Percentiles rank a stretch among this genome's conserved stretches.
These are phyloP conservation scores for Phyllotreta striolata DNA, from an alignment of 2,888 invertebrate genomes.

Conservation along the genomic window DNA sequence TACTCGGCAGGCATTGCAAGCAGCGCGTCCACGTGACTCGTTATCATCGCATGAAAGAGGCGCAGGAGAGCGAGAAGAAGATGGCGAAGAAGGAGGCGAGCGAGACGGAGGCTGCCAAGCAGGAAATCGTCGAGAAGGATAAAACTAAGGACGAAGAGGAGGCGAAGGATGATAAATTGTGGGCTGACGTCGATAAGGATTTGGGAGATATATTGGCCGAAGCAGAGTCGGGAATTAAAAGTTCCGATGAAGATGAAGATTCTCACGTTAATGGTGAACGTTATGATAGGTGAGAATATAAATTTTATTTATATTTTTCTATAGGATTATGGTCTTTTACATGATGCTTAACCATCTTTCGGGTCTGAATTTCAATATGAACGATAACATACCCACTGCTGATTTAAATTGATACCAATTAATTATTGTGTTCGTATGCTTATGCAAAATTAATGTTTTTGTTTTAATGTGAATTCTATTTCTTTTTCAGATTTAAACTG, in stretches of 20 bases:
- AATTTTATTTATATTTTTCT: neutral
- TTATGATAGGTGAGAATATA: constrained; percentile 57
- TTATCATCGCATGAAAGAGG: constrained; percentile 80
- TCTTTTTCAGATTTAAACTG: constrained; percentile 53
- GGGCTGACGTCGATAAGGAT: constrained; percentile 85
- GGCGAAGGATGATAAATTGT: constrained; percentile 71
- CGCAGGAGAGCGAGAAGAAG: constrained; percentile 63
- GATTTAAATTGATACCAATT: neutral
- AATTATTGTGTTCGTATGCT: too few relatives aligned
- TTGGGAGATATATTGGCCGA: constrained; percentile 78
- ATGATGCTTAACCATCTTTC: constrained; percentile 31
- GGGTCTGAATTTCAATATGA: constrained; percentile 26
- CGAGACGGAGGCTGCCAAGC: constrained; percentile 12
- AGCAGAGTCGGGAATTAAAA: constrained; percentile 67
- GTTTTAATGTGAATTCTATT: neutral
- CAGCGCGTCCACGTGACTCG: constrained; percentile 78
- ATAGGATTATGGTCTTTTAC: too few relatives aligned
- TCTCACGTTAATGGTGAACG: constrained; percentile 64
- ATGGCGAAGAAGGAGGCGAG: constrained; percentile 17
- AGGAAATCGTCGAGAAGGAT: constrained; percentile 13
- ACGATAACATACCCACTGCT: constrained; percentile 9
- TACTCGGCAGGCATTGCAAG: constrained; percentile 70
- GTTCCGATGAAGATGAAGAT: constrained; percentile 75
- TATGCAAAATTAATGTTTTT: constrained; percentile 1
- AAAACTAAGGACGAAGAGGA: constrained; percentile 49